Percentiles rank a stretch among this genome's conserved stretches.
Evolutionary conservation across 2,797 vertebrate species (phyloP).

Genomic region (Ctenochaetus hawaiiensis): DNA sequence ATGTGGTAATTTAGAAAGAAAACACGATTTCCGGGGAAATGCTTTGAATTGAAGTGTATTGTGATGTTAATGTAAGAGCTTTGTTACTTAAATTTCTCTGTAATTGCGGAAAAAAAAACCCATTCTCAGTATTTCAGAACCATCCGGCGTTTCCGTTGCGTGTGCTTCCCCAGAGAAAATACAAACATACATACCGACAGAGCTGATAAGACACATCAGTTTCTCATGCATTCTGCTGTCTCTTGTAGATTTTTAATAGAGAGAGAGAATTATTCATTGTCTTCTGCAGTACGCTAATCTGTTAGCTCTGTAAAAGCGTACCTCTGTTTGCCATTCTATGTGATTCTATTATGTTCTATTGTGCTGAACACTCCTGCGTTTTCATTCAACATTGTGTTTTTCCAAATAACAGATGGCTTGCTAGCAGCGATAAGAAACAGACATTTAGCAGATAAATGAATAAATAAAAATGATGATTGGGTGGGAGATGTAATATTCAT

Average conservation of each 20-base stretch:
- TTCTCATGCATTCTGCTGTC: constrained; percentile 47
- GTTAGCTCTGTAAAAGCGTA: constrained; percentile 56
- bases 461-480: constrained; percentile 65
- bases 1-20: constrained; percentile 23
- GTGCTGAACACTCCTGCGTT: constrained; percentile 54
- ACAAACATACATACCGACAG: constrained; percentile 58
- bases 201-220: constrained; percentile 70
- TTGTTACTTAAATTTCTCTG: constrained; percentile 45
- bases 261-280: constrained; percentile 73
- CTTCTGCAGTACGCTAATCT: constrained; percentile 65
- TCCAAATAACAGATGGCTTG: constrained; percentile 69
- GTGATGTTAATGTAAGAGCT: constrained; percentile 57
- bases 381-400: constrained; percentile 51
- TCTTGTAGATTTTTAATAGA: constrained; percentile 61
- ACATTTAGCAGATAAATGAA: constrained; percentile 68
- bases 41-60: constrained; percentile 50
- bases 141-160: constrained; percentile 33
- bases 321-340: constrained; percentile 56
- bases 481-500: constrained; percentile 63
- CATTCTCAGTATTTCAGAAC: constrained; percentile 27
- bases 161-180: constrained; percentile 54
- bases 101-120: constrained; percentile 39
- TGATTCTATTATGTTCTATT: constrained; percentile 69
- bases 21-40: constrained; percentile 39
- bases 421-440: constrained; percentile 69